phyloP scores from a whole-genome alignment of 2,113 vertebrate genomes.

The Neoarius graeffei region DNA sequence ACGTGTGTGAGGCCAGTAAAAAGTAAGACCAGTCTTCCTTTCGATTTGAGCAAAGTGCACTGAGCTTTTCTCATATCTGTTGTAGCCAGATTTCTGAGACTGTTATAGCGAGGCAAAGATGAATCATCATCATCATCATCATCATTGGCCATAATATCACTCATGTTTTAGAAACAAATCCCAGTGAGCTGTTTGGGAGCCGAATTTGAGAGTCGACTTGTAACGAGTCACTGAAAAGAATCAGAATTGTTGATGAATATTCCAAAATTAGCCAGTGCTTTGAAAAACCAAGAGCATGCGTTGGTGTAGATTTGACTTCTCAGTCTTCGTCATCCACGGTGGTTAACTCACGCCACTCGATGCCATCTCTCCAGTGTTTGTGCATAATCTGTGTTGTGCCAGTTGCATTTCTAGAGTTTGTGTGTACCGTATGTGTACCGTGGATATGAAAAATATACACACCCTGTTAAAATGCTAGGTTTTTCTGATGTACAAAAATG shows the following conservation, averaged over 20 bases:
- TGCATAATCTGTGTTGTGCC: neutral
- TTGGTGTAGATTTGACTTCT: neutral
- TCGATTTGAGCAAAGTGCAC: neutral
- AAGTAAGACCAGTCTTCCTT: slow-evolving; percentile 76
- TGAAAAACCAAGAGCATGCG: neutral
- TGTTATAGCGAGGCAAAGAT: neutral
- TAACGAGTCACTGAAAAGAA: neutral
- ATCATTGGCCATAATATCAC: neutral
- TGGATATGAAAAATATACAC: no score
- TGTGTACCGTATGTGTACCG: neutral
- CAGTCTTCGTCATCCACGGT: neutral
- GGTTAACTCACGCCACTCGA: neutral
- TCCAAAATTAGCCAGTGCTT: neutral
- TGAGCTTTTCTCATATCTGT: no score
- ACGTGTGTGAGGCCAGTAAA: slow-evolving; percentile 91
- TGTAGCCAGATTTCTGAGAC: neutral
- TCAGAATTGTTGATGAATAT: neutral
- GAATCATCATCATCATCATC: neutral
- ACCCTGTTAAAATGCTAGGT: no score
- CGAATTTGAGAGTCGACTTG: neutral
- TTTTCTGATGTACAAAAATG: no score
- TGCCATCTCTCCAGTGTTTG: neutral
- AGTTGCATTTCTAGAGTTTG: neutral
- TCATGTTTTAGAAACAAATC: neutral
- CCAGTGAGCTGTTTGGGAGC: neutral